A percentile compares a stretch with the other conserved stretches of the same genome.
Conservation (phyloP, 2,888 invertebrate genomes). For the Tethea ocularis region DNA sequence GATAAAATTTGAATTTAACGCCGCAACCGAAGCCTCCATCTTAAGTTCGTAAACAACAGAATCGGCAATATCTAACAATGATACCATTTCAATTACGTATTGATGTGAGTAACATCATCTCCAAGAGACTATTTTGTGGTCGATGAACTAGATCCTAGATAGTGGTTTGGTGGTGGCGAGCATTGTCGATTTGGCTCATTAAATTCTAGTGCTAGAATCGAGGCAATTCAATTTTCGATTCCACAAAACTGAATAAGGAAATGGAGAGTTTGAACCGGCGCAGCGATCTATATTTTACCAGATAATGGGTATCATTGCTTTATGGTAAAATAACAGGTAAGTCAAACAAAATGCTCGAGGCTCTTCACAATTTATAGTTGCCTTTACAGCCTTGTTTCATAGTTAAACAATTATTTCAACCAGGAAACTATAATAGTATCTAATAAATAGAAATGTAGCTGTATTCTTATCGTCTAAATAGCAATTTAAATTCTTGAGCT, state of each 20-base stretch:
- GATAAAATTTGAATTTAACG: too few relatives aligned
- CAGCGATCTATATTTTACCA: neutral
- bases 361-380: neutral
- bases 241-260: neutral
- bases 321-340: neutral
- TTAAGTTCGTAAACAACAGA: too few relatives aligned
- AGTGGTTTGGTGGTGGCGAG: neutral
- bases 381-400: neutral
- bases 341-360: neutral
- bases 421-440: neutral
- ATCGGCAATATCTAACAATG: too few relatives aligned
- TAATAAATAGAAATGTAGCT: neutral
- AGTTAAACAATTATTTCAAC: neutral
- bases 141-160: neutral
- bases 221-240: neutral
- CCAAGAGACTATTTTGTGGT: neutral
- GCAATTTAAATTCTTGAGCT: neutral
- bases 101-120: neutral
- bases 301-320: conserved; percentile 1
- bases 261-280: neutral
- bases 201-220: neutral
- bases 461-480: neutral
- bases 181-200: neutral
- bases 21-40: too few relatives aligned
- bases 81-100: too few relatives aligned